Conservation (phyloP, 1,140 invertebrate species). For the Magallana gigas region DNA sequence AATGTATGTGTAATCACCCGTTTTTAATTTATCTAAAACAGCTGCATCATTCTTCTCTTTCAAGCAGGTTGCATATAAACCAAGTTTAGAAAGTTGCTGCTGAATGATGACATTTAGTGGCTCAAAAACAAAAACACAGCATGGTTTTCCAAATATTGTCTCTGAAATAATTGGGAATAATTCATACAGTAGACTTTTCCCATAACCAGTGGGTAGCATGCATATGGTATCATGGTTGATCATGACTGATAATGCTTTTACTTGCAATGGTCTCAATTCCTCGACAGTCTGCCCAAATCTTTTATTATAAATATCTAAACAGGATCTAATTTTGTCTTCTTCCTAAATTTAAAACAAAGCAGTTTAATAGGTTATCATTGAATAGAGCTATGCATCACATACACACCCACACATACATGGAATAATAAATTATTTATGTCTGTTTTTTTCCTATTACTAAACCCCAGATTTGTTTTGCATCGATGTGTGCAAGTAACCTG, state of each 20-base stretch:
- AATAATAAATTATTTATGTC: too few species aligned
- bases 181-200: conserved; percentile 35
- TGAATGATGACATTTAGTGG: conserved; percentile 38
- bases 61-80: neutral
- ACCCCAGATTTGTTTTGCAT: too few species aligned
- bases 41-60: neutral
- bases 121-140: conserved; percentile 4
- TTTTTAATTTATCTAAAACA: neutral
- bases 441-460: too few species aligned
- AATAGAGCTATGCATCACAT: too few species aligned
- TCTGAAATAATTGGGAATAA: neutral
- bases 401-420: too few species aligned
- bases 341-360: neutral
- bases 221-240: neutral
- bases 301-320: neutral
- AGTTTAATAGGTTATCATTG: too few species aligned
- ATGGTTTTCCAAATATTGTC: neutral
- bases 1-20: neutral
- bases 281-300: neutral
- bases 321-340: neutral
- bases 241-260: neutral
- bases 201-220: conserved; percentile 28
- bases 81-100: conserved; percentile 32
- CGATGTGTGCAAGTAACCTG: too few species aligned
- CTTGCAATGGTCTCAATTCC: conserved; percentile 11